Evolutionary conservation across 2,888 invertebrate genomes (phyloP).

Genomic region (Drosophila paucipuncta): DNA sequence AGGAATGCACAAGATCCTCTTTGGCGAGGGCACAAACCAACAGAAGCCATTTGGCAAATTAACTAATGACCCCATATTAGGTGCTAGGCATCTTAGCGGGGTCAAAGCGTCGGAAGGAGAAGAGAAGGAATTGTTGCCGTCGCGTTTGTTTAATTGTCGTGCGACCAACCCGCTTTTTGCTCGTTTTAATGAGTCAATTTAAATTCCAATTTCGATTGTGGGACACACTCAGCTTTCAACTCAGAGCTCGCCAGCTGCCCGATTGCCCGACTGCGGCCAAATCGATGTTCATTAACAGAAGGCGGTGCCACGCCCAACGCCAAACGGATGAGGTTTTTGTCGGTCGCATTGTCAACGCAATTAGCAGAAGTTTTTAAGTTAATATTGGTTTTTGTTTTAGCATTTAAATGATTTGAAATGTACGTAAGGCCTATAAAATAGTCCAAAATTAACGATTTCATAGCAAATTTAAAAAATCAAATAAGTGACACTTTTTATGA

Average conservation of each 20-base stretch:
- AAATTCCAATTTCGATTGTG: conserved; percentile 81
- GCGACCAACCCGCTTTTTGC: conserved; percentile 80
- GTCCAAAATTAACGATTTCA: conserved; percentile 2
- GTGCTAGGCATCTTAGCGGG: conserved; percentile 36
- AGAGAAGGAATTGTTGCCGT: conserved; percentile 25
- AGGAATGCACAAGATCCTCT: background rate
- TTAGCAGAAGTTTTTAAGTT: conserved; percentile 72
- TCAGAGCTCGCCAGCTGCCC: conserved; percentile 6
- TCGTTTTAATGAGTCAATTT: conserved; percentile 80
- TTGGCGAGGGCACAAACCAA: conserved; percentile 33
- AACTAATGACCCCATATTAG: conserved; percentile 75
- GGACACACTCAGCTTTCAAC: conserved; percentile 39
- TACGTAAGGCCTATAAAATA: conserved; percentile 12
- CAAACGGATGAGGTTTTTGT: conserved; percentile 35
- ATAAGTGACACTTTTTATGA: conserved; percentile 8
- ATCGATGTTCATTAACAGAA: conserved; percentile 79
- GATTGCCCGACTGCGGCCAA: conserved; percentile 60
- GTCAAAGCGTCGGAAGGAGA: conserved; percentile 7
- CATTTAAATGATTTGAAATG: conserved; percentile 50
- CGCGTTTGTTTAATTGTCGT: conserved; percentile 78
- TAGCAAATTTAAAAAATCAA: conserved; percentile 10
- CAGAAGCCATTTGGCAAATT: conserved; percentile 71
- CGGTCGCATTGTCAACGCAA: conserved; percentile 67
- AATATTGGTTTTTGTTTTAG: conserved; percentile 61
- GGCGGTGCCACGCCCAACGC: conserved; percentile 48